Evolutionary conservation across 2,797 vertebrate genomes (phyloP).

Genomic region (Galago senegalensis): DNA sequence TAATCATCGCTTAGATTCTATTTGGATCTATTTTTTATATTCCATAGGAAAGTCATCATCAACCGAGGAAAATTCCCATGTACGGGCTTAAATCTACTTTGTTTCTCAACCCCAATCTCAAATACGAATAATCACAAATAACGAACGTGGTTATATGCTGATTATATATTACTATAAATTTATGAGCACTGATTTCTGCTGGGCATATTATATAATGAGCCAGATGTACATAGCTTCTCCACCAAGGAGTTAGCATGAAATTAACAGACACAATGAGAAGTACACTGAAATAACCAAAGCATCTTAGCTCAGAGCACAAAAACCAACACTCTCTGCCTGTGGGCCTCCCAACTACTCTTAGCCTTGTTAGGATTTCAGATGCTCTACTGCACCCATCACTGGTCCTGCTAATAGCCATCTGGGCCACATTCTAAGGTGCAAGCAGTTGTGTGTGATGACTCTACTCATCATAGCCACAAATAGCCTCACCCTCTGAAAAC

Average conservation of each 20-base stretch:
- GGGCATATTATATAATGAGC: background rate
- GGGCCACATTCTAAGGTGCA: background rate
- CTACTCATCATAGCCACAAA: background rate
- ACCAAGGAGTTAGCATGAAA: background rate
- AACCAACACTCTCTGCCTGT: background rate
- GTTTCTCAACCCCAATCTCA: background rate
- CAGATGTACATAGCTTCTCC: background rate
- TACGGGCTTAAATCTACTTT: background rate
- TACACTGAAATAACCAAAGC: background rate
- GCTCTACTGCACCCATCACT: background rate
- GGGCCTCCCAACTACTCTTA: background rate
- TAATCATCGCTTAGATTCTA: background rate
- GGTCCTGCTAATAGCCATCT: background rate
- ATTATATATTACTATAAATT: background rate
- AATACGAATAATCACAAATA: conserved; percentile 28
- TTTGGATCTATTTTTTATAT: background rate
- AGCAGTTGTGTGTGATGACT: background rate
- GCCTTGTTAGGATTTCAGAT: background rate
- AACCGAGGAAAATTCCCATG: background rate
- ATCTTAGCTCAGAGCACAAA: background rate
- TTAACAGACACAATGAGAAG: background rate
- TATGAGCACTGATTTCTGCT: background rate
- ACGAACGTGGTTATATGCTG: background rate
- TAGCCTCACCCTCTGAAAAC: background rate
- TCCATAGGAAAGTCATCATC: conserved; percentile 45